phyloP scores from a whole-genome alignment of 2,797 vertebrate genomes.

The Catharus ustulatus region DNA sequence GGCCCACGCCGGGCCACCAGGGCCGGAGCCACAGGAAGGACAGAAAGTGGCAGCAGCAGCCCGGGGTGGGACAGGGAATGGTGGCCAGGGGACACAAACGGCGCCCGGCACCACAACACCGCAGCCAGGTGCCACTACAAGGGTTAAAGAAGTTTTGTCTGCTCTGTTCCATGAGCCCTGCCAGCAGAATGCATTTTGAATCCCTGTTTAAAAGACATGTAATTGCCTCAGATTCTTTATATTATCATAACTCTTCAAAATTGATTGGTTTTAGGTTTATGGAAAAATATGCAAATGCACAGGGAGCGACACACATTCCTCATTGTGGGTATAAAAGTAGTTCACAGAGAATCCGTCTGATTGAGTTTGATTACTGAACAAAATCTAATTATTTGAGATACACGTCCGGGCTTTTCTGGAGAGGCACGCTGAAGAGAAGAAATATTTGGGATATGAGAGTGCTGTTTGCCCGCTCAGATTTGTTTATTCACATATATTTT shows the following conservation, averaged over 20 bases:
- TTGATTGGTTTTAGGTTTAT: constrained; percentile 84
- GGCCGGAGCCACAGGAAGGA: accelerated
- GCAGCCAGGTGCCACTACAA: neutral
- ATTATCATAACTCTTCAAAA: constrained; percentile 84
- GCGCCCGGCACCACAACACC: neutral
- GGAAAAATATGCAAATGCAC: constrained; percentile 81
- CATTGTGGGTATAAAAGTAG: constrained; percentile 73
- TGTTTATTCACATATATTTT: constrained; percentile 58
- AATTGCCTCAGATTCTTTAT: constrained; percentile 82
- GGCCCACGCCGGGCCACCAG: accelerated
- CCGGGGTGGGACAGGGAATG: neutral
- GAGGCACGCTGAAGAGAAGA: constrained; percentile 48
- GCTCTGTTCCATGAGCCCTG: constrained; percentile 37
- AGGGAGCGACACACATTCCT: constrained; percentile 68
- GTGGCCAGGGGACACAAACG: neutral
- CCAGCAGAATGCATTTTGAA: constrained; percentile 69
- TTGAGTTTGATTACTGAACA: constrained; percentile 80
- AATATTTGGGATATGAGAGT: constrained; percentile 53
- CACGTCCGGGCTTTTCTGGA: constrained; percentile 66
- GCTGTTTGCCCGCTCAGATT: constrained; percentile 41
- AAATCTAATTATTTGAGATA: constrained; percentile 79
- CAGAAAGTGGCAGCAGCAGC: neutral
- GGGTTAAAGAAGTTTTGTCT: constrained; percentile 76
- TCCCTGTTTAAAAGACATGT: constrained; percentile 78
- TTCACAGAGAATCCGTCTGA: constrained; percentile 74